Evolutionary conservation across 1,140 invertebrate species (phyloP).

Genomic region (Nasonia giraulti): DNA sequence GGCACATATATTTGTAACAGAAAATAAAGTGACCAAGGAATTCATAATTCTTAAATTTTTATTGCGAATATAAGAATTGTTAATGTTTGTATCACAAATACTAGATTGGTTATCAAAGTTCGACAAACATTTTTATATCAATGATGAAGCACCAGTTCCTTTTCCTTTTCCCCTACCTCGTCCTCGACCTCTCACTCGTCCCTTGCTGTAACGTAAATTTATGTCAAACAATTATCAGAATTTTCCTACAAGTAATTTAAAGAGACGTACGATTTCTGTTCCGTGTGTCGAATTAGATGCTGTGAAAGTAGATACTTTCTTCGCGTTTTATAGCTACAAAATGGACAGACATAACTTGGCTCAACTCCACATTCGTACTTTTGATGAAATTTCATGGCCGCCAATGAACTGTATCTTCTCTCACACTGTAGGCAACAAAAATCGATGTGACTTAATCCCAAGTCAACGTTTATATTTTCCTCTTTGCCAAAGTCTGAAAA

Average conservation of each 20-base stretch:
- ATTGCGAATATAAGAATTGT: too few species aligned
- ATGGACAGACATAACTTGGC: conserved; percentile 76
- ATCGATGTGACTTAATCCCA: conserved; percentile 4
- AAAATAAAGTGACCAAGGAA: too few species aligned
- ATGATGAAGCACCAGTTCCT: neutral
- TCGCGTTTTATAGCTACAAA: conserved; percentile 72
- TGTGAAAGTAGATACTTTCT: conserved; percentile 56
- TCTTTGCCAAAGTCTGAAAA: neutral
- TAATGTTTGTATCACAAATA: too few species aligned
- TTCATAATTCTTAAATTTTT: too few species aligned
- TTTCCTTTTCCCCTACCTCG: neutral
- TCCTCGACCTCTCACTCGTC: neutral
- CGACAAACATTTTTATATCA: too few species aligned
- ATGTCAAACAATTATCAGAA: conserved; percentile 8
- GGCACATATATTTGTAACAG: too few species aligned
- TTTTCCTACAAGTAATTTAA: neutral
- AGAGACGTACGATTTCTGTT: conserved; percentile 14
- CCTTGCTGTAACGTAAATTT: neutral
- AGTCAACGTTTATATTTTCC: neutral
- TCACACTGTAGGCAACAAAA: conserved; percentile 60
- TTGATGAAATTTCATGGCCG: conserved; percentile 73
- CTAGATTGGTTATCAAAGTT: too few species aligned
- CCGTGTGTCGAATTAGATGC: conserved; percentile 59
- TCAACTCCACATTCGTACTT: conserved; percentile 80
- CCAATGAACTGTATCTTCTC: conserved; percentile 64